phyloP scores from a whole-genome alignment of 2,113 vertebrate genomes.

The Notothenia rossii region DNA sequence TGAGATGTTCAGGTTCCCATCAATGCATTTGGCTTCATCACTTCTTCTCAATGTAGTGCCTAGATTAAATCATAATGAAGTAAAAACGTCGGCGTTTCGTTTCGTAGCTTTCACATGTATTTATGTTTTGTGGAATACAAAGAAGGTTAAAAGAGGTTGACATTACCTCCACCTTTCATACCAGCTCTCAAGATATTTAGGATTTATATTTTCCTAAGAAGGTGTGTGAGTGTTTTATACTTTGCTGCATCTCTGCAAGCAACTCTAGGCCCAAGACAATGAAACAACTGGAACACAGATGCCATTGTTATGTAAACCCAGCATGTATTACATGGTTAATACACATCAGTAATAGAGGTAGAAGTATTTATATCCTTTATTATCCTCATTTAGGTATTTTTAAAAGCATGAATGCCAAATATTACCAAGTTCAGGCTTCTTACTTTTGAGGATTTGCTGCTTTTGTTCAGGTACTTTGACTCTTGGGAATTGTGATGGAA shows the following conservation, averaged over 20 bases:
- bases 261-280: conserved; percentile 6
- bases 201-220: background rate
- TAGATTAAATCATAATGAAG: background rate
- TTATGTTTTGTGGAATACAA: background rate
- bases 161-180: background rate
- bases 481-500: background rate
- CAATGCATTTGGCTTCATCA: background rate
- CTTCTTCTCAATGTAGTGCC: background rate
- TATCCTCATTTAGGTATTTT: background rate
- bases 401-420: background rate
- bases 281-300: conserved; percentile 17
- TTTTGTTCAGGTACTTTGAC: background rate
- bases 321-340: conserved; percentile 13
- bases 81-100: background rate
- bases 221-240: background rate
- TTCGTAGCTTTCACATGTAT: background rate
- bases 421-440: background rate
- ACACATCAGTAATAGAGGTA: background rate
- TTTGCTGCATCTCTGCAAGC: conserved; percentile 6
- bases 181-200: background rate
- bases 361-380: background rate
- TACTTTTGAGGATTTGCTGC: background rate
- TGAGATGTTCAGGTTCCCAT: background rate
- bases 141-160: too few species aligned
- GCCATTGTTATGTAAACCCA: conserved; percentile 29